Evolutionary conservation across 2,113 vertebrate species (phyloP).

Genomic region (Pseudorhombus dupliciocellatus): DNA sequence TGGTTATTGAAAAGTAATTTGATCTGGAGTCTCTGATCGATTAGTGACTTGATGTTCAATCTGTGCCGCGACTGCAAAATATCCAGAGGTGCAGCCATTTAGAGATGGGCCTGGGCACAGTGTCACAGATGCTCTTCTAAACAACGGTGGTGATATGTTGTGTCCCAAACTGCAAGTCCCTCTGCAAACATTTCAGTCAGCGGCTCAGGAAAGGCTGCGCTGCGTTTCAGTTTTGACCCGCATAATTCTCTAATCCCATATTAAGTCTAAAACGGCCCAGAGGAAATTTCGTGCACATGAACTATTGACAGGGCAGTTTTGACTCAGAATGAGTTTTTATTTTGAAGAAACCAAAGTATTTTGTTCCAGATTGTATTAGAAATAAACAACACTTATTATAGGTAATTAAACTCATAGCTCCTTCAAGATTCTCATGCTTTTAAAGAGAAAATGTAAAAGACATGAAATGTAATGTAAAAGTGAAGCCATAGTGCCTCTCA

Average conservation of each 20-base stretch:
- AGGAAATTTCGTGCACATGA: not conserved
- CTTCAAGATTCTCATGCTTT: no score
- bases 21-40: conserved; percentile 44
- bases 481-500: no score
- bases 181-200: conserved; percentile 3
- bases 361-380: not conserved
- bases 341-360: not conserved
- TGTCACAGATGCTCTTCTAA: not conserved
- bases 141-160: conserved; percentile 1
- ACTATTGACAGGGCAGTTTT: not conserved
- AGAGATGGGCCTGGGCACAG: not conserved
- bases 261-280: not conserved
- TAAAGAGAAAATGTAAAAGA: no score
- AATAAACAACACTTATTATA: not conserved
- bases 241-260: conserved; percentile 46
- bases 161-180: not conserved
- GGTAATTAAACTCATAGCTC: not conserved
- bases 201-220: conserved; percentile 23
- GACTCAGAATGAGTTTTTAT: not conserved
- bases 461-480: not conserved
- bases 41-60: conserved; percentile 14
- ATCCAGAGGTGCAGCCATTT: conserved; percentile 17
- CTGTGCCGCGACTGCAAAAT: not conserved
- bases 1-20: conserved; percentile 57
- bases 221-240: conserved; percentile 30